phyloP scores from a whole-genome alignment of 2,797 vertebrate genomes.

The Trichosurus vulpecula region DNA sequence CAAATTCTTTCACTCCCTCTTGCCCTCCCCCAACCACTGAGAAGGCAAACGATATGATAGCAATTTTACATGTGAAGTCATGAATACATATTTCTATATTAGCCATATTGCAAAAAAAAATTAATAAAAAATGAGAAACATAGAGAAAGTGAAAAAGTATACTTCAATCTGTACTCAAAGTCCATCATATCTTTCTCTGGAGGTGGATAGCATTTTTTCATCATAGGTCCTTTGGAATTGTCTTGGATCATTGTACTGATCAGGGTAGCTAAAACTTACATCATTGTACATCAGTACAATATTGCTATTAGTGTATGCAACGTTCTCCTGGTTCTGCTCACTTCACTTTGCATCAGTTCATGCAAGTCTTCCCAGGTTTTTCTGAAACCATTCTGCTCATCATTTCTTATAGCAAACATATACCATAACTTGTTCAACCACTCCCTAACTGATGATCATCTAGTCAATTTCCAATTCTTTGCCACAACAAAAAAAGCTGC shows the following conservation, averaged over 20 bases:
- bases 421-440: no score
- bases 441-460: no score
- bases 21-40: background rate
- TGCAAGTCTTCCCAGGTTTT: no score
- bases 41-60: background rate
- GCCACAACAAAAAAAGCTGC: no score
- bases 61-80: background rate
- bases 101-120: background rate
- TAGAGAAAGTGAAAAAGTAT: background rate
- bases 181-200: background rate
- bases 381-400: no score
- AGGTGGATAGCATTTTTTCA: background rate
- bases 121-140: background rate
- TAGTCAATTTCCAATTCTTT: no score
- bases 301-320: no score
- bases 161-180: background rate
- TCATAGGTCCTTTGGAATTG: background rate
- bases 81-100: background rate
- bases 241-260: background rate
- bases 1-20: background rate
- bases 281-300: no score
- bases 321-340: no score
- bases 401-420: no score
- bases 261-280: background rate
- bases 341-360: no score